Evolutionary conservation across 2,113 vertebrate genomes (phyloP).

Genomic region (Ovis aries): ARS-UI_Ramb_v3.0 NC_056080.1:30384501-30385000

Average conservation of each 20-base stretch:
- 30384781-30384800: background rate
- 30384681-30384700: background rate
- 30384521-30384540: background rate
- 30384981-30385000: background rate
- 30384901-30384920: background rate
- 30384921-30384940: background rate
- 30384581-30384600: background rate
- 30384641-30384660: background rate
- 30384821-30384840: background rate
- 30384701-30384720: background rate
- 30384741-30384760: background rate
- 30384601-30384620: background rate
- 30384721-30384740: background rate
- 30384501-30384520: background rate
- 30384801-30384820: background rate
- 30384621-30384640: background rate
- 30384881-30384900: background rate
- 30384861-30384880: background rate
- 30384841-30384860: slow-evolving; percentile 31
- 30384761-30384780: background rate
- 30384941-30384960: background rate
- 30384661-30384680: background rate
- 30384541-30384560: background rate
- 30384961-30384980: background rate
- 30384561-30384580: background rate